Percentiles rank a stretch among this genome's conserved stretches.
Evolutionary conservation across 1,140 invertebrate genomes (phyloP).

Genomic region (Drosophila subobscura): DNA sequence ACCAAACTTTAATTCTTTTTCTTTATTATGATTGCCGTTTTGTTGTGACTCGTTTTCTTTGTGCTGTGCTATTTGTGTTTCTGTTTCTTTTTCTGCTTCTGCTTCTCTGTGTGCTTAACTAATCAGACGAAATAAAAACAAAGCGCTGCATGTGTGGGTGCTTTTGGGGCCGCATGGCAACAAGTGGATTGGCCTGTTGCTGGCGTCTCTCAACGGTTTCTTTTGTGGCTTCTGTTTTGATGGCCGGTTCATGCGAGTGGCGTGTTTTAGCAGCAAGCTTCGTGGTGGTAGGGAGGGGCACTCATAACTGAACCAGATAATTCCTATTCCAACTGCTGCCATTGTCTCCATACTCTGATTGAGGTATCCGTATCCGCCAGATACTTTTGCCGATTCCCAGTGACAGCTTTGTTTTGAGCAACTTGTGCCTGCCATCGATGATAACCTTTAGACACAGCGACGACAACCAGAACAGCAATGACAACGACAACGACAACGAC

Average conservation of each 20-base stretch:
- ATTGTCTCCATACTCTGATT: neutral
- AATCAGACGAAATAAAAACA: constrained; percentile 56
- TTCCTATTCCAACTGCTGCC: neutral
- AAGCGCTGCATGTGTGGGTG: constrained; percentile 44
- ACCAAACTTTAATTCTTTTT: too few species aligned
- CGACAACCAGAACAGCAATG: constrained; percentile 18
- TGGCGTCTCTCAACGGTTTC: constrained; percentile 50
- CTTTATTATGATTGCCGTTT: constrained; percentile 69
- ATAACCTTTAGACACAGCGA: constrained; percentile 56
- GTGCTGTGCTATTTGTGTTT: constrained; percentile 29
- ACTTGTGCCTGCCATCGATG: constrained; percentile 36
- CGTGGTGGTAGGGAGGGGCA: neutral
- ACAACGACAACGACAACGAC: constrained; percentile 12
- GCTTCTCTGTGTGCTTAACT: constrained; percentile 10
- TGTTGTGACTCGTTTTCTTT: constrained; percentile 71
- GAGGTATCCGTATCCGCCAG: constrained; percentile 32
- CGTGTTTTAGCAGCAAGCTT: constrained; percentile 46
- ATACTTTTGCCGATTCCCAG: constrained; percentile 12
- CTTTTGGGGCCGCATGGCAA: constrained; percentile 72
- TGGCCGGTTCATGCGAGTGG: constrained; percentile 51
- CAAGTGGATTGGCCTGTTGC: constrained; percentile 43
- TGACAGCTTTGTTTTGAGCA: constrained; percentile 13
- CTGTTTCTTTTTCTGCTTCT: constrained; percentile 41
- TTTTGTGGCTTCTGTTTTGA: constrained; percentile 72
- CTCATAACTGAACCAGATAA: constrained; percentile 12